Base-by-base conservation (phyloP, 1,140 invertebrate species). In the Drosophila leontia region DNA sequence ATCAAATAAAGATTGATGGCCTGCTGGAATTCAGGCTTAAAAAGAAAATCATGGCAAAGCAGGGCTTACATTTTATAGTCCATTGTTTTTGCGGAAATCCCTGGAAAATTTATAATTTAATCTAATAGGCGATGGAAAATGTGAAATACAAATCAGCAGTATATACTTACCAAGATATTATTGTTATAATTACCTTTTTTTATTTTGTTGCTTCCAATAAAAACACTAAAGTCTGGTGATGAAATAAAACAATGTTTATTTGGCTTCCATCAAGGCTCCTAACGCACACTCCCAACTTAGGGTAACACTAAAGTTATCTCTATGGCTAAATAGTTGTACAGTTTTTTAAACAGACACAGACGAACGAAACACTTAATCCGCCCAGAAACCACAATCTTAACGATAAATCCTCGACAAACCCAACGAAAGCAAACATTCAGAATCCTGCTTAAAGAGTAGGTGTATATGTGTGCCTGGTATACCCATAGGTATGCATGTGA, bases 211-310 rank as follows among this genome's bases (percentile, higher is more conserved):
- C 39, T 19, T 34, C 1, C 2, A 23, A 15, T 12, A 47, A 41
- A 55, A 37, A 37, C 8, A 41, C 17, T 7, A 2, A 23, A 4
- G 6, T 2, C 9, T 29, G 42, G 34, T 55, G 48, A 67, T 82
- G 50, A 82, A 86, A 80, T 76, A 76, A 87, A 86, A 79, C 51
- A 57, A 45, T 50, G 41, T 88, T 88, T 80, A 84, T 88, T 87
- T 80, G 84, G 83, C 84, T 83, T 77, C 45, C 26, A 64, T 64
- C 41, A 67, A 65, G 57, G 53, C 45, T 61, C 48, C 56, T 50
- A 44, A 44, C 32, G 53, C 75, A 78, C 75, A 70, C 62, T 60
- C 67, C 51, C 29, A 80, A 83, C 58, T 70, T 64, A 83, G 75
- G 74, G n/a, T 50, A 39, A 58, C 44, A 82, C 62, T 72, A 65